Percentiles rank a stretch among this genome's conserved stretches.
phyloP scores from a whole-genome alignment of 2,888 invertebrate species.

The Ochropleura leucogaster region DNA sequence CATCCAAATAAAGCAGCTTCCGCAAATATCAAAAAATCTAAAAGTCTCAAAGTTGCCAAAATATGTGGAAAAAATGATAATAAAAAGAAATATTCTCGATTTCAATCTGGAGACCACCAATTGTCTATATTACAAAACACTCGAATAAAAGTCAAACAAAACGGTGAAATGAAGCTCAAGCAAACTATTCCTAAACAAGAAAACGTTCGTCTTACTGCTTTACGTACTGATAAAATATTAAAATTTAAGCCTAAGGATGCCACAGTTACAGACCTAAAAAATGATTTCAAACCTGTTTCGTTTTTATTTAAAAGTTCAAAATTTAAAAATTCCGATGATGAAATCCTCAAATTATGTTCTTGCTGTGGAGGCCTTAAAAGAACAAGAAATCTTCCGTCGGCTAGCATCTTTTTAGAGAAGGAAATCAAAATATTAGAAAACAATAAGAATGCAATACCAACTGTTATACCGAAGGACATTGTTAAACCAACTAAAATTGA shows the following conservation, averaged over 20 bases:
- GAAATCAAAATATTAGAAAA: constrained; percentile 8
- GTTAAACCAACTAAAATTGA: background rate
- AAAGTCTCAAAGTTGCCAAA: constrained; percentile 49
- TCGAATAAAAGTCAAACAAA: background rate
- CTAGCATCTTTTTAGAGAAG: constrained; percentile 2
- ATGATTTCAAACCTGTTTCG: constrained; percentile 20
- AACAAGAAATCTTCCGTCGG: background rate
- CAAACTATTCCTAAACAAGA: constrained; percentile 8
- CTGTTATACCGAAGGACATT: constrained; percentile 5
- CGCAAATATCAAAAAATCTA: constrained; percentile 46
- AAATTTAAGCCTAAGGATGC: background rate
- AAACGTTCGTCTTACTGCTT: constrained; percentile 8
- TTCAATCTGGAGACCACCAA: constrained; percentile 49
- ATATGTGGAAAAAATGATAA: constrained; percentile 27
- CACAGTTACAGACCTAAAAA: background rate
- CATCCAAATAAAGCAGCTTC: constrained; percentile 28
- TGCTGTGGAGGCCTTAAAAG: constrained; percentile 40
- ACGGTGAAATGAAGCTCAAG: constrained; percentile 13
- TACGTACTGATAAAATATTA: constrained; percentile 1
- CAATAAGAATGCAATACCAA: constrained; percentile 1
- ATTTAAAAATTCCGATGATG: constrained; percentile 10
- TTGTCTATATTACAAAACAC: background rate
- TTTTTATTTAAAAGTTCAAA: constrained; percentile 23
- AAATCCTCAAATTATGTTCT: constrained; percentile 24
- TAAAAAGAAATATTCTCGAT: constrained; percentile 49